phyloP scores from a whole-genome alignment of 2,888 invertebrate species.

The Leucania comma region DNA sequence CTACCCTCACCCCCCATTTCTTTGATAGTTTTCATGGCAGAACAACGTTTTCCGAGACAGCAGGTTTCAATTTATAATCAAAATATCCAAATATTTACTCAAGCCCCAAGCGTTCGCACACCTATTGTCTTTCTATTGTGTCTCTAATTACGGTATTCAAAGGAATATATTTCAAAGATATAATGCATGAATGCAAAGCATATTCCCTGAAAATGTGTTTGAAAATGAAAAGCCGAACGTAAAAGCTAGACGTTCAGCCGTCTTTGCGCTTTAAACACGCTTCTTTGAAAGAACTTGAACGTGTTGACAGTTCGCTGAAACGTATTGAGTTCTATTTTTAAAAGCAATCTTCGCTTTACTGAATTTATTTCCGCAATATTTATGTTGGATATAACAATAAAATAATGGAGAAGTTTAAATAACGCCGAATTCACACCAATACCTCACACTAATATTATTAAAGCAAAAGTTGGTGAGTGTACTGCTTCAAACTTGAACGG shows the following conservation, averaged over 20 bases:
- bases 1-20: too few species aligned
- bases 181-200: background rate
- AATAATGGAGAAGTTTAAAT: background rate
- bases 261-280: background rate
- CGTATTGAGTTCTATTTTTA: slow-evolving; percentile 11
- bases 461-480: too few species aligned
- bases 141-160: too few species aligned
- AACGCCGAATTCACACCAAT: too few species aligned
- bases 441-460: too few species aligned
- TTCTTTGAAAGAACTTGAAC: slow-evolving; percentile 3
- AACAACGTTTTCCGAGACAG: too few species aligned
- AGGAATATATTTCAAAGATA: background rate
- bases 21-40: too few species aligned
- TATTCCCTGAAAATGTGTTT: background rate
- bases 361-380: background rate
- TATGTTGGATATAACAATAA: background rate
- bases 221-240: background rate
- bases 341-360: background rate
- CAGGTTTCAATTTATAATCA: background rate
- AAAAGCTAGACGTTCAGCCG: slow-evolving; percentile 4
- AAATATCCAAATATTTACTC: too few species aligned
- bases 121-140: too few species aligned
- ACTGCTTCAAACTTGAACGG: too few species aligned
- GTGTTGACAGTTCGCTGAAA: slow-evolving; percentile 1
- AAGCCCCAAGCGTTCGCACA: too few species aligned